Evolutionary conservation across 2,888 invertebrate species (phyloP).

Genomic region (Megaustenia siamemsis): DNA sequence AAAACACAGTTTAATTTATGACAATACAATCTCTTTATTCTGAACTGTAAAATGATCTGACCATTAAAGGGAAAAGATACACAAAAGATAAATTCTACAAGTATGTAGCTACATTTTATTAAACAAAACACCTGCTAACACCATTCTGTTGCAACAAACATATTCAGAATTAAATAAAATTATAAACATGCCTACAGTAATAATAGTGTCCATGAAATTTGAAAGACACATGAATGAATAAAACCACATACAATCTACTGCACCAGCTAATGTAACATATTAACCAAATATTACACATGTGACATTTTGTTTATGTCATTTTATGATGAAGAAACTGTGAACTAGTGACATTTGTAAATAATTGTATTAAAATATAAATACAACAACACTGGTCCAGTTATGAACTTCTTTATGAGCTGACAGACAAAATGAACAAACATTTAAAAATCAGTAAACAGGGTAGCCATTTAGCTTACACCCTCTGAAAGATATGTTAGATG

Average conservation of each 20-base stretch:
- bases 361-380: neutral
- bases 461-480: no score
- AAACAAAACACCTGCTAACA: conserved; percentile 18
- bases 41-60: conserved; percentile 22
- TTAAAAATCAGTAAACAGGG: no score
- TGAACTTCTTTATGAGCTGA: neutral
- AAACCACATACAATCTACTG: neutral
- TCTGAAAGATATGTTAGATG: no score
- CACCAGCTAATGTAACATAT: neutral
- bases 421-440: no score
- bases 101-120: neutral
- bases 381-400: neutral
- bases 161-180: conserved; percentile 8
- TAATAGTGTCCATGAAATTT: neutral
- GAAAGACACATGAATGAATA: conserved; percentile 22
- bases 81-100: neutral
- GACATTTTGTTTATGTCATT: neutral
- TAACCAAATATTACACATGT: neutral
- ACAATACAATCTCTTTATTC: conserved; percentile 30
- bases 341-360: neutral
- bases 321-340: neutral
- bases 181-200: neutral
- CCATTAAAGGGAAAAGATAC: neutral
- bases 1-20: neutral
- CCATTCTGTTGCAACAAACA: neutral